Base-by-base conservation (phyloP, 2,797 vertebrate genomes). In the Poeciliopsis infans region DNA sequence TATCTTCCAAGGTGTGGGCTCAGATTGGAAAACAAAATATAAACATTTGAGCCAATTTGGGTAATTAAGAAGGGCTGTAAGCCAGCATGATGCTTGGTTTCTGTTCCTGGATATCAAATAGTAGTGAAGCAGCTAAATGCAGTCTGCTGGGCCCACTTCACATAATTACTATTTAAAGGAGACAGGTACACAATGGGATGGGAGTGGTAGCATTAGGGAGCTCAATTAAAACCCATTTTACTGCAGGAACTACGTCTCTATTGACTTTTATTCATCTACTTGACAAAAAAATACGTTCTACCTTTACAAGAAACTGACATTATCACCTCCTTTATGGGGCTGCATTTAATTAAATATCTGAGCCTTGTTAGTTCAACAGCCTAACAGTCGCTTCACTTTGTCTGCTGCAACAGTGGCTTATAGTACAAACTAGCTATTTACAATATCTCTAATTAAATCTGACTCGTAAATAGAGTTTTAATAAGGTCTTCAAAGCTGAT, bases 241-340 rank as follows among this genome's bases (percentile, higher is more conserved):
- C 11, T 31, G 18, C n/a, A 36, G 43, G 36, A 31, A 47, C n/a
- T 47, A 4, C 10, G 31, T 49, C 75, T 66, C 28, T 39, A 45
- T 28, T 45, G 23, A 39, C 53, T 43, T 43, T 25, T 49, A 16
- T 49, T 64, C 7, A 66, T 12, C 18, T n/a, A 11, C 33, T 68
- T 39, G 51, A 53, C 23, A 12, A 36, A 46, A 61, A 61, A 66
- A 68, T 25, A 59, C 28, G 41, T 45, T 70, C 25, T 20, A 75
- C 41, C 73, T 59, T 53, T 28, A 59, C 25, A 51, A n/a, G 45
- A 77, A 53, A 77, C n/a, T 53, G 46, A 69, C 61, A 77, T 77
- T 28, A 31, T 43, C 49, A 15, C 46, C 45, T 31, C 39, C 47
- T 47, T 53, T 53, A 49, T 57, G 33, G 33, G 28, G 33, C 43